Base-by-base conservation (phyloP, 2,113 vertebrate species). In the Arothron firmamentum region DNA sequence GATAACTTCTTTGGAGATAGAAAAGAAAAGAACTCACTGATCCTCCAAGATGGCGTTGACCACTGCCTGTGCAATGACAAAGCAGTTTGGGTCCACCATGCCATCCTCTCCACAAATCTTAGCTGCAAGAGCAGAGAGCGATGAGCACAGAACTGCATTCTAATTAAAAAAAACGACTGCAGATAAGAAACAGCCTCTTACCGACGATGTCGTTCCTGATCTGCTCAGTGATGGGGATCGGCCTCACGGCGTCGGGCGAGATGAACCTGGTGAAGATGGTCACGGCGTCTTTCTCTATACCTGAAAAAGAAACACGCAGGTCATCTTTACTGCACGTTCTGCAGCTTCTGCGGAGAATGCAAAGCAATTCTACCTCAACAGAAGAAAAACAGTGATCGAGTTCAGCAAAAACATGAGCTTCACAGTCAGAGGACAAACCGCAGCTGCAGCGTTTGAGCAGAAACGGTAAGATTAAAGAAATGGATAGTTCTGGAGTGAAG, bases 31-130 rank as follows among this genome's bases (percentile, higher is more conserved):
- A 71, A 95, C 96, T 93, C 81, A 98, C 96, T 98, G 94, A 89
- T 98, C 92, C 51, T 99, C 97, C 92, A 97, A 90, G 81, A 96
- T 92, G 74, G 78, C 75, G 62, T 95, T 93, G 67, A 95, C 94
- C 25, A 96, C 82, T 7, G 92, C 91, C 90, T 98, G 96, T 41
- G 96, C 96, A 62, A 90, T 90, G 73, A 99, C 87, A 18, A 98
- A 99, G 86, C 97, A 98, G 88, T 98, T 99, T 13, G 97, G 97
- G 79, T 99, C 94, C 89, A 98, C 96, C 77, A 98, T 94, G 60
- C 97, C 97, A 6, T 98, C 96, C 85, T 99, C 96, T 38, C 97
- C 97, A 76, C 97, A 99, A 61, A 99, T 99, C 78, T 96, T 99
- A 60, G 96, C 97, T 99, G 85, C 43, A 13, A 66, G 56, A 82